A percentile compares a stretch with the other conserved stretches of the same genome.
Conservation (phyloP, 2,113 vertebrate genomes). For the Delphinus delphis region DNA sequence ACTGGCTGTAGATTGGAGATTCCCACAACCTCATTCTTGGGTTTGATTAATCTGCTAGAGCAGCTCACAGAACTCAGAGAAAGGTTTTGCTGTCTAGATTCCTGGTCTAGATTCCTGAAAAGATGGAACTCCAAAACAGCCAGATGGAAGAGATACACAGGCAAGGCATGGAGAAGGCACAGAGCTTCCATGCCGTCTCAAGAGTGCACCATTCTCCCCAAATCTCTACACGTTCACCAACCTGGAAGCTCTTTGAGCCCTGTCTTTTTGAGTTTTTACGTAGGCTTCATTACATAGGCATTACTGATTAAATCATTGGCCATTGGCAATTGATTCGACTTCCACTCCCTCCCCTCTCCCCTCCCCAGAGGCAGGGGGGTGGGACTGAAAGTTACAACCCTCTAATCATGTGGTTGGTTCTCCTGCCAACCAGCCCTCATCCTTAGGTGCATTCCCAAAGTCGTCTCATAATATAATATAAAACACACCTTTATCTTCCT, state of each 20-base stretch:
- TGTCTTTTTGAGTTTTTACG: neutral
- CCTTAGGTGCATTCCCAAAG: neutral
- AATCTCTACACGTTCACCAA: neutral
- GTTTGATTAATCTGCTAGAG: neutral
- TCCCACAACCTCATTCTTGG: neutral
- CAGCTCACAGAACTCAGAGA: neutral
- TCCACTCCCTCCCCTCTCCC: neutral
- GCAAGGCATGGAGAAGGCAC: neutral
- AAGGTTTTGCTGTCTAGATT: neutral
- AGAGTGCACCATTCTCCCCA: neutral
- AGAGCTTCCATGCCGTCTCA: neutral
- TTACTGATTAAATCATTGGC: neutral
- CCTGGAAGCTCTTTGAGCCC: neutral
- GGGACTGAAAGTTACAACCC: neutral
- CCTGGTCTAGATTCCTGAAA: neutral
- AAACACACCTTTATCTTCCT: neutral
- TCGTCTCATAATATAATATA: neutral
- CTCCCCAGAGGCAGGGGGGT: neutral
- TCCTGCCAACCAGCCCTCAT: neutral
- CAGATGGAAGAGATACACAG: neutral
- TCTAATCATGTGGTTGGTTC: neutral
- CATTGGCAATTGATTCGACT: neutral
- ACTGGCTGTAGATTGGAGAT: neutral
- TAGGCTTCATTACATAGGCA: neutral
- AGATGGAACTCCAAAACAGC: neutral